Base-by-base conservation (phyloP, 2,797 vertebrate genomes). In the Naso thynnoides region DNA sequence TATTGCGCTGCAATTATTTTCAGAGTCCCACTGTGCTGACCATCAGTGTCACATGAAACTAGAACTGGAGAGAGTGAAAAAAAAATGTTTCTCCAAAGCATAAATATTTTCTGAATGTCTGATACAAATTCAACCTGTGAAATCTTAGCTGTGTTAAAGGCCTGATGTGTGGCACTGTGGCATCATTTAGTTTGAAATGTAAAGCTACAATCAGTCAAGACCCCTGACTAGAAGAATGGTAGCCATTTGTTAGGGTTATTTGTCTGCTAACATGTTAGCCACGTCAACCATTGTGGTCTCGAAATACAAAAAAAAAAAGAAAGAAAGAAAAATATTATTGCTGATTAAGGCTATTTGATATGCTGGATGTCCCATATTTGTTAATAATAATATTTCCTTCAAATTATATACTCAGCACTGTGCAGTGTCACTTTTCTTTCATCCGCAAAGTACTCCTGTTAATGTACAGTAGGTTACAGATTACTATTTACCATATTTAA, bases 31-130 rank as follows among this genome's bases (percentile, higher is more conserved):
- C 82, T 80, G 80, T 45, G 82, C 33, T 18, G 56, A 42, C 54
- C 70, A 65, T 84, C 41, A 78, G 76, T 33, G 71, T 62, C 23
- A 66, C 33, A 59, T 50, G 6, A 64, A 72, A 70, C 21, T 39
- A 38, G 47, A 9, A 31, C 0, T 21, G 1, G 3, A 48, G 31
- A 56, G 45, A 50, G 7, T 21, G 16, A 63, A 49, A 29, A 26
- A 44, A 8, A 49, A 8, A 27, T 44, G 63, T 60, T 71, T 55
- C 41, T 29, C 31, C 3, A 18, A 44, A 18, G 10, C n/a, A 42
- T 68, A 41, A 14, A 29, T 64, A 53, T 42, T 42, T 63, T 45
- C 36, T 54, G 5, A 69, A 65, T 10, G 24, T 23, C n/a, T 10
- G 8, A 52, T 15, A 18, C 14, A 18, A 48, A 27, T 24, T 50